A percentile compares a stretch with the other conserved stretches of the same genome.
Conservation (phyloP, 1,140 invertebrate species). For the Thalassaphorura encarpata region DNA sequence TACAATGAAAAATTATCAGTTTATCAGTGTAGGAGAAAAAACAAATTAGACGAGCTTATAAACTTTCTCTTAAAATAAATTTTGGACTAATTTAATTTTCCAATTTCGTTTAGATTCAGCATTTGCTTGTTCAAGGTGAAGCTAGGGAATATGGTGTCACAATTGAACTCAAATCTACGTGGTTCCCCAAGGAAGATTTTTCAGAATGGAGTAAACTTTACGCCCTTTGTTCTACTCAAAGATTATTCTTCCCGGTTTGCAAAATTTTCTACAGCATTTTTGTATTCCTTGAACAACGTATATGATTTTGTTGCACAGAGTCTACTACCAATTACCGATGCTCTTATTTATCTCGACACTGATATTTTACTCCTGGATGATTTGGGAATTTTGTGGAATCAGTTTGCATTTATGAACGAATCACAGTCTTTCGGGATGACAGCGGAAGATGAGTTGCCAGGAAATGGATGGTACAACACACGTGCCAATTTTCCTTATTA, state of each 20-base stretch:
- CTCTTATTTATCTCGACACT: neutral
- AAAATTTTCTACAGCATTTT: neutral
- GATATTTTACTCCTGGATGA: neutral
- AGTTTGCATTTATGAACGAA: neutral
- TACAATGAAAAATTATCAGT: too few relatives aligned
- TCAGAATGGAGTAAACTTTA: conserved; percentile 77
- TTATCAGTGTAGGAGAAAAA: too few relatives aligned
- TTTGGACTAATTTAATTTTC: too few relatives aligned
- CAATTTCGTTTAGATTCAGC: too few relatives aligned
- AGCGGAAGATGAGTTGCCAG: neutral
- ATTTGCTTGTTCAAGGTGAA: too few relatives aligned
- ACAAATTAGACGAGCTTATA: too few relatives aligned
- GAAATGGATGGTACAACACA: conserved; percentile 3
- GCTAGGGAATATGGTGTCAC: too few relatives aligned
- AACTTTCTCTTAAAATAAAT: too few relatives aligned
- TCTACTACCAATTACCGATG: neutral
- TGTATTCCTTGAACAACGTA: too few relatives aligned
- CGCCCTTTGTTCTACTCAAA: conserved; percentile 83
- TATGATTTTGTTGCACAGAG: neutral
- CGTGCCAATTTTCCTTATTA: neutral
- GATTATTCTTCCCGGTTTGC: conserved; percentile 76
- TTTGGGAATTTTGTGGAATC: neutral
- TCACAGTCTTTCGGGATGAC: neutral
- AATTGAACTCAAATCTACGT: conserved; percentile 61
- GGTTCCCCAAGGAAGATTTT: conserved; percentile 60